Base-by-base conservation (phyloP, 2,797 vertebrate genomes). In the Falco rusticolus region DNA sequence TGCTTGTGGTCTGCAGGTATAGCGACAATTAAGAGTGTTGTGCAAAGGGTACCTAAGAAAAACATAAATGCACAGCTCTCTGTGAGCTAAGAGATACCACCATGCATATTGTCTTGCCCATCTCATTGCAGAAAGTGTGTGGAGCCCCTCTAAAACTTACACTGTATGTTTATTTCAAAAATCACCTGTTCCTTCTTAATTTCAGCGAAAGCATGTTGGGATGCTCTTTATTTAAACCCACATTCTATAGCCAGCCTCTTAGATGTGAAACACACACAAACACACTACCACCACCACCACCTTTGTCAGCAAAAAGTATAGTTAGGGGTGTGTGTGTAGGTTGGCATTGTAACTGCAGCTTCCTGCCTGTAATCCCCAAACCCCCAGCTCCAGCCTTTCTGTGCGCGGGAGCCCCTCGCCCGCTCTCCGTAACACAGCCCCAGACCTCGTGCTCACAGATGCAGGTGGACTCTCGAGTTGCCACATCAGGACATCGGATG, bases 351-450 rank as follows among this genome's bases (percentile, higher is more conserved):
- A 39, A 19, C 74, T 81, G 71, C 83, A 81, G 37, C 56, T 78
- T 90, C 48, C 37, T 60, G 53, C 71, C 47, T 39, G 39, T 31
- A 5, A 11, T 50, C 21, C 41, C 31, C n/a, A 71, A 57, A 64
- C n/a, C 48, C 78, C 39, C 71, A 72, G 5, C 34, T 80, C 69
- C 50, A 59, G 2, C 41, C 53, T 90, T 69, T 33, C 26, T 61
- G 14, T 29, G 33, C 1, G 1, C 50, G n/a, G 19, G 47, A 79
- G 43, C 33, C 39, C 12, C 1, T 2, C 63, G 45, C 15, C 0
- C 10, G 19, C 54, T 13, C 26, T 21, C 48, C 50, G 37, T 47
- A 10, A 19, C 15, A 1, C 34, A n/a, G 56, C 33, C 53, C 60
- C 60, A 26, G 48, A 33, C 54, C 31, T 51, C 1, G 0, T 2